phyloP scores from a whole-genome alignment of 2,888 invertebrate species.

The Scaptomyza flava region DNA sequence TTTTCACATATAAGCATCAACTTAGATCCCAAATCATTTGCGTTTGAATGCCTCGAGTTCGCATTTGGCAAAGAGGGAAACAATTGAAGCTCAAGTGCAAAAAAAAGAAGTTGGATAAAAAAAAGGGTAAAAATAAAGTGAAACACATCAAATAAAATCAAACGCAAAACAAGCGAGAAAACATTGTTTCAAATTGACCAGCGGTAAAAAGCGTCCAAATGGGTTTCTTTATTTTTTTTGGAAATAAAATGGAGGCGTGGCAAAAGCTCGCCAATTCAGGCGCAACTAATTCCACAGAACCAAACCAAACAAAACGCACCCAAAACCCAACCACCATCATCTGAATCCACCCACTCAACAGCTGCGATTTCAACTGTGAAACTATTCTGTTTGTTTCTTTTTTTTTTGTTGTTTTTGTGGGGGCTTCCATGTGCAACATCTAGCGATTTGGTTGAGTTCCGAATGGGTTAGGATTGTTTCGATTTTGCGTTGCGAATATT shows the following conservation, averaged over 20 bases:
- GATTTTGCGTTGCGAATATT: constrained; percentile 62
- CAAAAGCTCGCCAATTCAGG: constrained; percentile 78
- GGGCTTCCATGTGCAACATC: constrained; percentile 29
- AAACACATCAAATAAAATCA: constrained; percentile 75
- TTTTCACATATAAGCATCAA: constrained; percentile 10
- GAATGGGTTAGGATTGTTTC: constrained; percentile 4
- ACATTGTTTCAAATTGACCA: constrained; percentile 77
- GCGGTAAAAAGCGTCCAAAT: constrained; percentile 50
- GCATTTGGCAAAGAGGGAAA: constrained; percentile 26
- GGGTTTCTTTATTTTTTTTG: not conserved
- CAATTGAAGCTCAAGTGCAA: constrained; percentile 54
- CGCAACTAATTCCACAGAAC: constrained; percentile 77
- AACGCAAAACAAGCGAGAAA: constrained; percentile 77
- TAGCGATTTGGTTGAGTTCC: constrained; percentile 4
- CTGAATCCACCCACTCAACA: not conserved
- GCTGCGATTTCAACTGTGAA: constrained; percentile 44
- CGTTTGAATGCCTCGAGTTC: constrained; percentile 51
- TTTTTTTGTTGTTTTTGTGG: not conserved
- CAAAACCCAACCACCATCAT: too few relatives aligned
- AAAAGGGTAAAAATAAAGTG: constrained; percentile 48
- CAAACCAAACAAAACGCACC: not conserved
- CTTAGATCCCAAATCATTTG: constrained; percentile 51
- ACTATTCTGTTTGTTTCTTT: constrained; percentile 33
- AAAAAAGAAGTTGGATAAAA: constrained; percentile 41
- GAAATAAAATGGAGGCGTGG: constrained; percentile 37